These are phyloP conservation scores for Drosophila nebulosa DNA, from an alignment of 1,140 invertebrate genomes.

Conservation along the genomic window DNA sequence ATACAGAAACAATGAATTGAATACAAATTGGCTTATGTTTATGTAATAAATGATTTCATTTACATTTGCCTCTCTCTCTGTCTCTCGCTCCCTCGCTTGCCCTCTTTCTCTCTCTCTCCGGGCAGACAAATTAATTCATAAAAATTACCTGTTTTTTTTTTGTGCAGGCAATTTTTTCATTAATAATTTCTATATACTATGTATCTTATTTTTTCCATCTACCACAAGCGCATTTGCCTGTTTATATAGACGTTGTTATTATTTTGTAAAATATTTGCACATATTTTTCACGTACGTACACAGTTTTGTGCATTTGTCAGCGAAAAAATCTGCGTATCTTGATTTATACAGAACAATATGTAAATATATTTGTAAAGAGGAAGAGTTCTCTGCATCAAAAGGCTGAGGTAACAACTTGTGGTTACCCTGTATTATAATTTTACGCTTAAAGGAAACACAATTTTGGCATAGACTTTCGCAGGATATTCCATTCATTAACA, in stretches of 20 bases:
- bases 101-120: background rate
- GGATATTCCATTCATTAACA: too few species aligned
- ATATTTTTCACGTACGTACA: slow-evolving; percentile 10
- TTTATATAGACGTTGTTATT: slow-evolving; percentile 29
- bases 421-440: background rate
- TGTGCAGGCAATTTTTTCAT: background rate
- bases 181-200: too few species aligned
- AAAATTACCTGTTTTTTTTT: background rate
- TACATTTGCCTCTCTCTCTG: background rate
- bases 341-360: slow-evolving; percentile 36
- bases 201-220: background rate
- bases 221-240: slow-evolving; percentile 25
- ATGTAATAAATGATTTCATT: background rate
- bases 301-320: slow-evolving; percentile 42
- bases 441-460: too few species aligned
- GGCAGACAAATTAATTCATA: background rate
- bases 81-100: background rate
- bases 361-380: background rate
- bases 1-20: slow-evolving; percentile 31
- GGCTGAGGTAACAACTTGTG: background rate
- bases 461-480: too few species aligned
- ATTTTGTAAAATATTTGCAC: slow-evolving; percentile 39
- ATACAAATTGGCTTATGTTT: slow-evolving; percentile 29
- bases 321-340: slow-evolving; percentile 35
- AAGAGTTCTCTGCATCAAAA: background rate